Percentiles rank a stretch among this genome's conserved stretches.
phyloP scores from a whole-genome alignment of 2,113 vertebrate genomes.

The Microcebus jonahi region DNA sequence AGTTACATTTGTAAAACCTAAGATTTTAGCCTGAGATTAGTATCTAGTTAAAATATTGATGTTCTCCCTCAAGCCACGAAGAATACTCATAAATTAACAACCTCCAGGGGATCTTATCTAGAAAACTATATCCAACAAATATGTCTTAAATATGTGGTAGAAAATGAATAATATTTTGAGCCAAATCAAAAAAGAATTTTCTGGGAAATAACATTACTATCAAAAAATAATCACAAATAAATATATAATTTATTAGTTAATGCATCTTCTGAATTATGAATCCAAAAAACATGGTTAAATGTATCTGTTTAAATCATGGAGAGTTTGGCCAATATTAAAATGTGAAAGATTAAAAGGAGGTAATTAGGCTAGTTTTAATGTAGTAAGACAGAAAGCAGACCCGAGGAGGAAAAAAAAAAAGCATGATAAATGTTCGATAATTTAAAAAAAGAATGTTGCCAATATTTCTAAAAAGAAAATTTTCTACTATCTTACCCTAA shows the following conservation, averaged over 20 bases:
- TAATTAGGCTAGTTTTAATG: neutral
- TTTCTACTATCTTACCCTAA: neutral
- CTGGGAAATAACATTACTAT: neutral
- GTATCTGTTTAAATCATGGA: neutral
- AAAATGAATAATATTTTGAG: neutral
- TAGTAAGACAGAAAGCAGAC: neutral
- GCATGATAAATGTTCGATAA: neutral
- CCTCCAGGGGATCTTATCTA: neutral
- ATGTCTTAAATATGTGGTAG: neutral
- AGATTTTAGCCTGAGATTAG: neutral
- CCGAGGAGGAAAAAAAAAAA: neutral
- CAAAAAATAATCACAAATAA: neutral
- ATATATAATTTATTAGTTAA: neutral
- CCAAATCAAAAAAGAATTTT: neutral
- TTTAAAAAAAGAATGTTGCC: neutral
- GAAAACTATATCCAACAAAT: neutral
- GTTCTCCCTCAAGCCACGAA: neutral
- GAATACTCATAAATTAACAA: neutral
- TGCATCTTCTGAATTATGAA: neutral
- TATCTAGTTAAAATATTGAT: neutral
- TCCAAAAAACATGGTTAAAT: neutral
- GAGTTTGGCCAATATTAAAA: neutral
- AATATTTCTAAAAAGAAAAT: neutral
- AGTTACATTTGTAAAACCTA: neutral
- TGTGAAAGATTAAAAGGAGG: neutral